Evolutionary conservation across 1,140 invertebrate species (phyloP).

Genomic region (Temnothorax nylanderi): DNA sequence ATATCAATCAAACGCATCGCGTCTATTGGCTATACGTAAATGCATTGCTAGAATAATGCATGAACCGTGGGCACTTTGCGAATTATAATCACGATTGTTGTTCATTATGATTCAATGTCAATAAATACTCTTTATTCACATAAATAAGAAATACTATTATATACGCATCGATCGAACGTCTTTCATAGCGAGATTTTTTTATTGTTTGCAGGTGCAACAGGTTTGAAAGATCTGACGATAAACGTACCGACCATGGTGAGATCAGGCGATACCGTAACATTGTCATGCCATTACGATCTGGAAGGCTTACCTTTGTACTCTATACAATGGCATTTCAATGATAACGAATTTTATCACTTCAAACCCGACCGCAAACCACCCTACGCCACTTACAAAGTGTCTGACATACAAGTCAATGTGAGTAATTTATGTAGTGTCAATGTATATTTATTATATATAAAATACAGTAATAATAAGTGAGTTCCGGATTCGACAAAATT

Average conservation of each 20-base stretch:
- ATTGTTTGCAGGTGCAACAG: conserved; percentile 86
- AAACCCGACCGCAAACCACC: conserved; percentile 89
- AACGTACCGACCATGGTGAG: conserved; percentile 91
- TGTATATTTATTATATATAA: too few species aligned
- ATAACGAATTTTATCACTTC: conserved; percentile 93
- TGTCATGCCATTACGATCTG: conserved; percentile 93
- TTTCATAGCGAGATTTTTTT: conserved; percentile 6
- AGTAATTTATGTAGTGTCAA: conserved; percentile 82
- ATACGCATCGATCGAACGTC: background rate
- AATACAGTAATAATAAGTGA: too few species aligned
- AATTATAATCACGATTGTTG: conserved; percentile 3
- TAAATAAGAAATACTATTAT: background rate
- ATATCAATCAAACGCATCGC: background rate
- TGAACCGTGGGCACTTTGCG: background rate
- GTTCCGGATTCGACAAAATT: too few species aligned
- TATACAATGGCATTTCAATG: conserved; percentile 93
- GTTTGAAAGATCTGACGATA: conserved; percentile 90
- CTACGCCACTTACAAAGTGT: conserved; percentile 88
- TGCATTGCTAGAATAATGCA: conserved; percentile 5
- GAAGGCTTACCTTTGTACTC: conserved; percentile 92
- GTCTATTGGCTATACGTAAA: background rate
- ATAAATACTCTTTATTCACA: conserved; percentile 9
- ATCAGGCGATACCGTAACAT: conserved; percentile 89
- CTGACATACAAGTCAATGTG: conserved; percentile 91
- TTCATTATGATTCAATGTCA: background rate